Conservation (phyloP, 1,140 invertebrate genomes). For the Penaeus vannamei region DNA sequence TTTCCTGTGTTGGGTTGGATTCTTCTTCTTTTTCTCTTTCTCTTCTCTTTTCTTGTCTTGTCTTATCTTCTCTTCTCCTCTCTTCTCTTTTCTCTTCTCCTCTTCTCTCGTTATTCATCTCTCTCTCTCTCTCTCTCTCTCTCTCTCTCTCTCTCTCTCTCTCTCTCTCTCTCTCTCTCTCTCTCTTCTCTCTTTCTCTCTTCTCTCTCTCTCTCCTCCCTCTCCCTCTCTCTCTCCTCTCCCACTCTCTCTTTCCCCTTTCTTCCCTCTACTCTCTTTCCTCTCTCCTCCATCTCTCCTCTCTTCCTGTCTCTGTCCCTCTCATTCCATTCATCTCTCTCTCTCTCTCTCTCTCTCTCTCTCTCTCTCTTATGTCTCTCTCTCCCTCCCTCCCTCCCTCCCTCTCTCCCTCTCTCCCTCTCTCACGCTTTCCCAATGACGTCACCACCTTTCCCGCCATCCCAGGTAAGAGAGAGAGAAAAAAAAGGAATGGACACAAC, state of each 20-base stretch:
- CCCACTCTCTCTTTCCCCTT: neutral
- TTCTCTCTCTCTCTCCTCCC: too few relatives aligned
- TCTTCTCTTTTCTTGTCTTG: neutral
- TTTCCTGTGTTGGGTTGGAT: too few relatives aligned
- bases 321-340: neutral
- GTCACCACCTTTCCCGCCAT: too few relatives aligned
- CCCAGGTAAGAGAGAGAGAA: too few relatives aligned
- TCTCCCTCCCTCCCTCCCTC: too few relatives aligned
- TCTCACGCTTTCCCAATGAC: too few relatives aligned
- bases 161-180: too few relatives aligned
- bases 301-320: constrained; percentile 16
- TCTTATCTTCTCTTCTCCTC: neutral
- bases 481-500: too few relatives aligned
- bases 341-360: neutral
- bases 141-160: too few relatives aligned
- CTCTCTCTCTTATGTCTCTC: too few relatives aligned
- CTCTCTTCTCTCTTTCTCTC: neutral
- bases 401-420: too few relatives aligned
- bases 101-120: neutral
- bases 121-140: neutral
- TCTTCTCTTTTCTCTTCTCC: neutral
- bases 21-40: neutral
- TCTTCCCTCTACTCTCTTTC: neutral
- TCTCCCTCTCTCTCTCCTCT: neutral
- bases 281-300: neutral